A percentile compares a stretch with the other conserved stretches of the same genome.
Evolutionary conservation across 2,113 vertebrate genomes (phyloP).

Genomic region (Grammomys surdaster): DNA sequence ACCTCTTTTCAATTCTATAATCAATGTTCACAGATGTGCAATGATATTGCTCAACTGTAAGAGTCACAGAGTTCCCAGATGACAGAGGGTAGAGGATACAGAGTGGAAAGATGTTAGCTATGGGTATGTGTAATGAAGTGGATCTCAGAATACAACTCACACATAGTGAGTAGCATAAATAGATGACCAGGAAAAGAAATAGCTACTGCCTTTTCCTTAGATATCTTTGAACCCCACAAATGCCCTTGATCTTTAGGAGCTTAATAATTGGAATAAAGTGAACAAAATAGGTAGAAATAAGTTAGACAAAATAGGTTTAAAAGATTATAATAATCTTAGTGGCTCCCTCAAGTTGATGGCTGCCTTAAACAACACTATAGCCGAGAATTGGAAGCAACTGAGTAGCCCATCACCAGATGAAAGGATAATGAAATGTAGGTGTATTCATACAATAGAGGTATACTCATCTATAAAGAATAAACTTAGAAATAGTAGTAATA

Average conservation of each 20-base stretch:
- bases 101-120: background rate
- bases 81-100: background rate
- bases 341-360: background rate
- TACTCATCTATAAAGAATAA: background rate
- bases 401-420: background rate
- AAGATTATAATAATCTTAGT: background rate
- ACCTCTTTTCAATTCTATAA: background rate
- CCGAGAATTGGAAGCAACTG: background rate
- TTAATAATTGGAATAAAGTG: background rate
- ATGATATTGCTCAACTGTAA: background rate
- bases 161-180: background rate
- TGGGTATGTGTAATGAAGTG: background rate
- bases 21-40: background rate
- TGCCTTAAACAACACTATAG: background rate
- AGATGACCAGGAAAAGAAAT: background rate
- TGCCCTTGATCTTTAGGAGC: too few relatives aligned
- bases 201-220: background rate
- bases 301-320: background rate
- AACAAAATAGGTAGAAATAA: background rate
- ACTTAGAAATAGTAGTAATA: background rate
- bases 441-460: background rate
- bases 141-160: background rate
- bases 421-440: too few relatives aligned
- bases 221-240: background rate
- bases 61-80: background rate